phyloP scores from a whole-genome alignment of 2,113 vertebrate species.

The Oreocharis arfaki region DNA sequence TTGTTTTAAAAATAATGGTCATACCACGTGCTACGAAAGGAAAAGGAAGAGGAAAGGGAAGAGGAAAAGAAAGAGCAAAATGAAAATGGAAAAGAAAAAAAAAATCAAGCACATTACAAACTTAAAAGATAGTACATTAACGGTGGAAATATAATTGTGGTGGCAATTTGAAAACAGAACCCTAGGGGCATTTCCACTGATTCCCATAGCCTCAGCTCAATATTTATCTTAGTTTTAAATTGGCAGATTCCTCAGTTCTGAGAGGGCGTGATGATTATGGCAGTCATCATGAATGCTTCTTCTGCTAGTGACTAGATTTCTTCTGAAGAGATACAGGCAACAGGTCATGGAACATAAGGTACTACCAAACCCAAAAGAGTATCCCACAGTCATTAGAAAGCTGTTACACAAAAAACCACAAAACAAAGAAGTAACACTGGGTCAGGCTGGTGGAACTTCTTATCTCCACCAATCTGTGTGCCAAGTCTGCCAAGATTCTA shows the following conservation, averaged over 20 bases:
- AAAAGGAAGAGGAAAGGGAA: not conserved
- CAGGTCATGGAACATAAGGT: not conserved
- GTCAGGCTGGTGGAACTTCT: not conserved
- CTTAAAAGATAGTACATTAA: not conserved
- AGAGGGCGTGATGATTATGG: not conserved
- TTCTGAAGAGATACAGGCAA: not conserved
- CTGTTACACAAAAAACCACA: not conserved
- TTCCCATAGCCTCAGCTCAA: not conserved
- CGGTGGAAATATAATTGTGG: not conserved
- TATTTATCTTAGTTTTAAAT: not conserved
- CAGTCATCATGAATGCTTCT: not conserved
- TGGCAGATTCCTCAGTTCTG: not conserved
- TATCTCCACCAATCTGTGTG: not conserved
- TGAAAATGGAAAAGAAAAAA: not conserved
- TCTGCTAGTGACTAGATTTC: not conserved
- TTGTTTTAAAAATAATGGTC: not conserved
- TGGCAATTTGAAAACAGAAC: not conserved
- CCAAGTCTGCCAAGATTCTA: not conserved
- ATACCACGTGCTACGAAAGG: not conserved
- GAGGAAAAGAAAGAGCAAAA: not conserved
- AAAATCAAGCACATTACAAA: not conserved
- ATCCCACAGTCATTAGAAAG: not conserved
- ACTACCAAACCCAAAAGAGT: not conserved
- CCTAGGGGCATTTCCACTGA: not conserved
- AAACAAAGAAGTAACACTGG: not conserved